Conservation (phyloP, 2,113 vertebrate genomes). For the Ictidomys tridecemlineatus region DNA sequence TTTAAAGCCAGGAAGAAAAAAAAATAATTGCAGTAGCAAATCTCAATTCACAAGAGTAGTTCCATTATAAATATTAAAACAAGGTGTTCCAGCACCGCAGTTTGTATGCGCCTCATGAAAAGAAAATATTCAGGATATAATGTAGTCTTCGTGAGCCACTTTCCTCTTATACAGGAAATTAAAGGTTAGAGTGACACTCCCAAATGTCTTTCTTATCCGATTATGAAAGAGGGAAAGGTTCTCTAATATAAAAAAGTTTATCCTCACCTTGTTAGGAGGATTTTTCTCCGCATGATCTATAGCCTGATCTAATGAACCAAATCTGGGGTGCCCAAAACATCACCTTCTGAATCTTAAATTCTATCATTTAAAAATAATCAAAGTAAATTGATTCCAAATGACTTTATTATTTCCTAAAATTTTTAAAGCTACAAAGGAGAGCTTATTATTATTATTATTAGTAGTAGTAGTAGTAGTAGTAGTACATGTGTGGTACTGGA, state of each 20-base stretch:
- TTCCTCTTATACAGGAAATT: neutral
- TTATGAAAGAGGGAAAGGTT: neutral
- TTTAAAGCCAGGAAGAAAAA: constrained; percentile 19
- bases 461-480: no score
- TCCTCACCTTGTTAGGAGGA: neutral
- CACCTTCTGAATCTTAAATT: constrained; percentile 29
- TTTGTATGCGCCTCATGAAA: neutral
- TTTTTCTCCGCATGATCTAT: neutral
- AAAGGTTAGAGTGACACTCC: neutral
- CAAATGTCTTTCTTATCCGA: neutral
- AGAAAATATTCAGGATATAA: neutral
- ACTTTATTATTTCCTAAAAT: constrained; percentile 1
- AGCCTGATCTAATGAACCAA: neutral
- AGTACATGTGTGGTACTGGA: no score
- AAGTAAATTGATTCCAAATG: constrained; percentile 47
- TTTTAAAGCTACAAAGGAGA: neutral
- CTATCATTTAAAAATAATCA: constrained; percentile 13
- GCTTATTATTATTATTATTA: neutral
- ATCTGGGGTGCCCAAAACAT: neutral
- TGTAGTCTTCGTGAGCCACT: neutral
- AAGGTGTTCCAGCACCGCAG: neutral
- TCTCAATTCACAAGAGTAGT: neutral
- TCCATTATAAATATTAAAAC: neutral
- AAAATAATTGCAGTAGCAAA: constrained; percentile 4
- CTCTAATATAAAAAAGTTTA: neutral